These are phyloP conservation scores for Syngnathus acus DNA, from an alignment of 2,797 vertebrate species.

Conservation along the genomic window DNA sequence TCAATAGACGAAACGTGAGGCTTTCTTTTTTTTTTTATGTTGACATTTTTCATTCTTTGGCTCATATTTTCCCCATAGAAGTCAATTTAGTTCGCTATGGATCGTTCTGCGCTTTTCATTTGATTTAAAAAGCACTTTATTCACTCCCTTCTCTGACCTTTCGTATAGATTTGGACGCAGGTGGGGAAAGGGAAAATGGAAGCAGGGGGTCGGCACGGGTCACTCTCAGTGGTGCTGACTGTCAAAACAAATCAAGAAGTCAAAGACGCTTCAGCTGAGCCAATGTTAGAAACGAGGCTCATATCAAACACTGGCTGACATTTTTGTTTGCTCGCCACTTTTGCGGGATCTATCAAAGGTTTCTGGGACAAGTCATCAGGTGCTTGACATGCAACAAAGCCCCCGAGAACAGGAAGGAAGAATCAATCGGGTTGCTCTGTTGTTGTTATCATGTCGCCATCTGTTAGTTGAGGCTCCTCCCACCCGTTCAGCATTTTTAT, in stretches of 20 bases:
- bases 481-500: background rate
- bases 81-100: background rate
- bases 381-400: too few relatives aligned
- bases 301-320: too few relatives aligned
- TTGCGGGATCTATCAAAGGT: too few relatives aligned
- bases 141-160: background rate
- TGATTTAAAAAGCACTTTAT: background rate
- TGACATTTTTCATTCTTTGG: background rate
- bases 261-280: background rate
- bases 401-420: too few relatives aligned
- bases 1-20: background rate
- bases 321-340: too few relatives aligned
- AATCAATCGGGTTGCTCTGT: too few relatives aligned
- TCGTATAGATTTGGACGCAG: background rate
- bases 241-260: background rate
- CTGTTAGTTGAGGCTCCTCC: background rate
- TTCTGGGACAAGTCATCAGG: too few relatives aligned
- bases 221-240: background rate
- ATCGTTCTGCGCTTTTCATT: background rate
- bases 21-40: background rate
- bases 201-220: background rate
- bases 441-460: too few relatives aligned
- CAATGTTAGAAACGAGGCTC: too few relatives aligned
- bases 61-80: constrained; percentile 1
- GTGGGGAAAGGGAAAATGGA: background rate